These are phyloP conservation scores for Ceyx erithaca DNA, from an alignment of 2,797 vertebrate species.

Conservation along the genomic window DNA sequence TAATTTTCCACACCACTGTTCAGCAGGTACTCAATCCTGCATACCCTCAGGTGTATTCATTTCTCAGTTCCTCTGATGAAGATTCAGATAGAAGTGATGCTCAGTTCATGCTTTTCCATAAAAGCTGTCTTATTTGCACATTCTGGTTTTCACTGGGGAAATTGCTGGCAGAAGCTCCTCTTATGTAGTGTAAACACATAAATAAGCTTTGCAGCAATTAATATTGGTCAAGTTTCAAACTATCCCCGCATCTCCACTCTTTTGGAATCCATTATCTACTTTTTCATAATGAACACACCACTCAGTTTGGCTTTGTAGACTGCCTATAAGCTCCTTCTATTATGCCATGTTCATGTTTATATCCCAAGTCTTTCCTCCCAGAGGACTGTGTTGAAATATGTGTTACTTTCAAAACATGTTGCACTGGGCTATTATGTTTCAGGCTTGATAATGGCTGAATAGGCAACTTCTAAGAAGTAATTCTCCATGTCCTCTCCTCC, in stretches of 20 bases:
- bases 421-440: not conserved
- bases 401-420: not conserved
- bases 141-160: conserved; percentile 36
- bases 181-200: conserved; percentile 34
- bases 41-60: rapidly evolving
- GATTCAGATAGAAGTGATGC: not conserved
- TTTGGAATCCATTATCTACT: conserved; percentile 52
- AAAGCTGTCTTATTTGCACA: conserved; percentile 29
- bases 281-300: conserved; percentile 56
- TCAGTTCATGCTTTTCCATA: conserved; percentile 1
- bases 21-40: not conserved
- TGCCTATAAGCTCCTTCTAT: conserved; percentile 10
- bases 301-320: conserved; percentile 34
- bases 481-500: conserved; percentile 19
- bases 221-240: conserved; percentile 48
- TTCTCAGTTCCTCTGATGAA: not conserved
- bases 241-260: conserved; percentile 29
- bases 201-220: conserved; percentile 55
- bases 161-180: conserved; percentile 31
- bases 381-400: not conserved
- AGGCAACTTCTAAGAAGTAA: conserved; percentile 2
- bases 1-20: not conserved
- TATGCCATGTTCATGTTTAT: not conserved
- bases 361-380: conserved; percentile 23
- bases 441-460: not conserved